Evolutionary conservation across 2,888 invertebrate genomes (phyloP), one percentile per base, ranked within the genome.

Genomic region (Pteria penguin): DNA sequence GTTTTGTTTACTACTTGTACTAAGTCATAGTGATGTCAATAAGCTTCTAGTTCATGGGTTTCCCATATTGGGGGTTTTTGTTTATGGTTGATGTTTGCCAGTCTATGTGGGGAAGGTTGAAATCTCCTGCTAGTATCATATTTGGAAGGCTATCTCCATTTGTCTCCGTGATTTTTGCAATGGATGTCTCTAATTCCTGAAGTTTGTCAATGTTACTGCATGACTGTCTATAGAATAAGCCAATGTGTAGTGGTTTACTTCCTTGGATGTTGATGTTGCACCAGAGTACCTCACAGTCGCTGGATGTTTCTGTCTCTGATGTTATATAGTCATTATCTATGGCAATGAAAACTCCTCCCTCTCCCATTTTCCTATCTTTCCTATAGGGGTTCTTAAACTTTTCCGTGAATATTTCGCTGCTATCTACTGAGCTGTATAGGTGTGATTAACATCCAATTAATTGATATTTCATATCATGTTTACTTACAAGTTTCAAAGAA

Each of bases 221-320:
- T 33, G 63, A n/a, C 18, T 33, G 31, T 63, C 63, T 63, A 33
- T 63, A 63, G 22, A 63, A 63, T n/a, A 33, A 14, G 1, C 63
- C 63, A 32, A 63, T 63, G 45, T 14, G 8, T 0, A 45, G 45
- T 18, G 8, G 45, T 45, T 18, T 45, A 45, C 11, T 14, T 8
- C 45, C 45, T 1, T 45, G 45, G 18, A 45, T 45, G 45, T 45
- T 45, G 45, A 45, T 45, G 8, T 8, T 14, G 45, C 11, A 8
- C 45, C 45, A 45, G 11, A 18, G 0, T 45, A 45, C 45, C 45
- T 45, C 45, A 45, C 45, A 45, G 45, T 45, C 45, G 8, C 11
- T 14, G 11, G 45, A 45, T 18, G 45, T 45, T 18, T 45, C 18
- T 14, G 18, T 45, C 45, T 45, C 45, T 0, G 45, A 14, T 45